A percentile compares a stretch with the other conserved stretches of the same genome.
phyloP scores from a whole-genome alignment of 2,888 invertebrate genomes.

The Mythimna impura region DNA sequence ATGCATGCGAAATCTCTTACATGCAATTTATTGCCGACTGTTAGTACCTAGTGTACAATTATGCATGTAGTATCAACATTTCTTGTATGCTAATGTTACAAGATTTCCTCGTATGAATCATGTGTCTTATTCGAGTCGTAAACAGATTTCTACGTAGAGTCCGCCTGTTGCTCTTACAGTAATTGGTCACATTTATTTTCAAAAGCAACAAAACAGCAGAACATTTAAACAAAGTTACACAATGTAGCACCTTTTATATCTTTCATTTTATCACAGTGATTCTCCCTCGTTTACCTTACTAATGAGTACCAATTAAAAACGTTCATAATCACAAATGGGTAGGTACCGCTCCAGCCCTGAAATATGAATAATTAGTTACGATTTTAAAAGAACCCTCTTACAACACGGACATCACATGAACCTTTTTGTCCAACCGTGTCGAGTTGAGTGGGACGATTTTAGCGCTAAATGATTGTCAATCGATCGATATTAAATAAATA shows the following conservation, averaged over 20 bases:
- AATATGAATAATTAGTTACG: slow-evolving; percentile 26
- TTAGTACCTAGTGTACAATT: not conserved
- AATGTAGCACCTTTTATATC: slow-evolving; percentile 12
- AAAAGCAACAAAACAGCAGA: not conserved
- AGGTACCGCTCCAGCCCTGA: not conserved
- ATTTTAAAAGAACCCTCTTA: slow-evolving; percentile 21
- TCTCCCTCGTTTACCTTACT: slow-evolving; percentile 10
- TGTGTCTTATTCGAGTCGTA: slow-evolving; percentile 10
- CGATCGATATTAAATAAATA: slow-evolving; percentile 44
- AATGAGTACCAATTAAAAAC: slow-evolving; percentile 21
- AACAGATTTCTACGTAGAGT: slow-evolving; percentile 2
- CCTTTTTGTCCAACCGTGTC: slow-evolving; percentile 7
- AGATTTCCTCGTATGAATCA: slow-evolving; percentile 3
- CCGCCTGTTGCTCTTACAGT: slow-evolving; percentile 7
- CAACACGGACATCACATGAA: slow-evolving; percentile 3
- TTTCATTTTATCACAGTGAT: not conserved
- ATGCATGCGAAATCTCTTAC: slow-evolving; percentile 8
- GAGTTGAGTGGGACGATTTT: slow-evolving; percentile 18
- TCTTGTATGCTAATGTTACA: slow-evolving; percentile 15
- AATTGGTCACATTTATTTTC: not conserved
- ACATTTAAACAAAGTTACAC: not conserved
- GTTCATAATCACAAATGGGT: slow-evolving; percentile 11
- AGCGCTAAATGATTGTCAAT: slow-evolving; percentile 37
- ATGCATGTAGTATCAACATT: not conserved
- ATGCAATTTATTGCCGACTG: slow-evolving; percentile 17